Conservation (phyloP, 2,797 vertebrate species). For the Neopelma chrysocephalum region DNA sequence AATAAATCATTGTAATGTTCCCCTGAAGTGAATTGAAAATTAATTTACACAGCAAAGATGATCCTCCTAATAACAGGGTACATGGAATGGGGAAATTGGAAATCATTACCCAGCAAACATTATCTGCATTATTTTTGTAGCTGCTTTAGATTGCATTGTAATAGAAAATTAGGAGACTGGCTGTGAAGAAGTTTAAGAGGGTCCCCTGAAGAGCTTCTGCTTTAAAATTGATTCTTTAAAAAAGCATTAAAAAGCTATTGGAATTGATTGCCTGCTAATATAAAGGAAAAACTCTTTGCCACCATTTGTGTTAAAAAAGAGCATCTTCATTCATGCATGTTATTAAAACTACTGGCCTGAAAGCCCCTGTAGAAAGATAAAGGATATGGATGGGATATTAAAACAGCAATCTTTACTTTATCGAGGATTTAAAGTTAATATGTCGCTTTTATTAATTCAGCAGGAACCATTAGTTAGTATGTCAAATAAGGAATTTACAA, state of each 20-base stretch:
- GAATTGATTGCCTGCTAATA: conserved; percentile 89
- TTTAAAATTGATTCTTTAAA: conserved; percentile 86
- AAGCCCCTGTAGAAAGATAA: conserved; percentile 84
- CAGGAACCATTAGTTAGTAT: conserved; percentile 83
- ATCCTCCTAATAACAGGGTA: conserved; percentile 89
- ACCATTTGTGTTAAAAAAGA: conserved; percentile 83
- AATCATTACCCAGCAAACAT: conserved; percentile 92
- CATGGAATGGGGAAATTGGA: conserved; percentile 87
- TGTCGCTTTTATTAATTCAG: conserved; percentile 81
- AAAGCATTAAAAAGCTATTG: conserved; percentile 89
- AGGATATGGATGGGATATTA: conserved; percentile 83
- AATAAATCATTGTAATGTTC: conserved; percentile 92
- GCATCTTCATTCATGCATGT: conserved; percentile 88
- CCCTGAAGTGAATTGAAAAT: conserved; percentile 91
- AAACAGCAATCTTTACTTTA: conserved; percentile 81
- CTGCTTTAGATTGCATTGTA: conserved; percentile 82
- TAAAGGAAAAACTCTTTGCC: conserved; percentile 80
- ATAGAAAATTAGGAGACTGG: conserved; percentile 83
- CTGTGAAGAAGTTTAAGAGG: conserved; percentile 81
- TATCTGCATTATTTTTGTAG: conserved; percentile 89
- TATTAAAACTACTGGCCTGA: conserved; percentile 90
- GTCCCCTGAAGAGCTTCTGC: conserved; percentile 83
- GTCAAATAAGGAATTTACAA: conserved; percentile 79
- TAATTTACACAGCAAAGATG: conserved; percentile 88
- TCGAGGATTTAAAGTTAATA: conserved; percentile 82